These are phyloP conservation scores for Pogonognathellus flavescens DNA, from an alignment of 1,140 invertebrate genomes.

Conservation along the genomic window DNA sequence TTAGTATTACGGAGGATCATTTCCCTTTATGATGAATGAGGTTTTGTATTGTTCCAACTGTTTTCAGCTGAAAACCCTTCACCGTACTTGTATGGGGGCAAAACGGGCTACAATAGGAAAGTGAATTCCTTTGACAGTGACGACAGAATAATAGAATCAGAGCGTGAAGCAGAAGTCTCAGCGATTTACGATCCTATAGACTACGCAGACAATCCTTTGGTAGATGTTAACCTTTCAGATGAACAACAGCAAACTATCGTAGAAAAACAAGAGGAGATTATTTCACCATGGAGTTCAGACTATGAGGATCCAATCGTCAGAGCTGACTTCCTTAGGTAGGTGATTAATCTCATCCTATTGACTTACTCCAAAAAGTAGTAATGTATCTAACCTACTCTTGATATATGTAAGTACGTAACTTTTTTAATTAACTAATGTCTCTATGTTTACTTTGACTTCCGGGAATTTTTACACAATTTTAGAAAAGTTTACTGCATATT, in stretches of 20 bases:
- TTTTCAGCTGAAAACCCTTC: constrained; percentile 29
- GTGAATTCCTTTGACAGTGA: constrained; percentile 11
- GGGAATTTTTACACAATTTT: too few relatives aligned
- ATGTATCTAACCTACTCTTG: too few relatives aligned
- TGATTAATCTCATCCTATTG: too few relatives aligned
- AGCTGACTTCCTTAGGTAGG: constrained; percentile 15
- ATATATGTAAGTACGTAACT: too few relatives aligned
- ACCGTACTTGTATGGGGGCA: constrained; percentile 10
- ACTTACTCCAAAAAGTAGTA: too few relatives aligned
- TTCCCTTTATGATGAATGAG: background rate
- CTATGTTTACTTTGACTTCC: too few relatives aligned
- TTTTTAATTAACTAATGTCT: too few relatives aligned
- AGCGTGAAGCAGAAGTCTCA: background rate
- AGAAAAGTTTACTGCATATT: background rate
- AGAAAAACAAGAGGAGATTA: constrained; percentile 20
- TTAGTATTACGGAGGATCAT: too few relatives aligned
- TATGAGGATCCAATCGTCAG: background rate
- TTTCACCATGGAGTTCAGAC: background rate
- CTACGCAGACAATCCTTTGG: background rate
- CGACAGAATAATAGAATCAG: background rate
- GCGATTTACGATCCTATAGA: constrained; percentile 22
- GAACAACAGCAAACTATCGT: background rate
- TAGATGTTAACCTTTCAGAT: constrained; percentile 27
- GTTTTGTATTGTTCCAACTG: background rate
- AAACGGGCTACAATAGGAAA: constrained; percentile 30